phyloP scores from a whole-genome alignment of 1,140 invertebrate genomes.

The Tetragonula clypearis region DNA sequence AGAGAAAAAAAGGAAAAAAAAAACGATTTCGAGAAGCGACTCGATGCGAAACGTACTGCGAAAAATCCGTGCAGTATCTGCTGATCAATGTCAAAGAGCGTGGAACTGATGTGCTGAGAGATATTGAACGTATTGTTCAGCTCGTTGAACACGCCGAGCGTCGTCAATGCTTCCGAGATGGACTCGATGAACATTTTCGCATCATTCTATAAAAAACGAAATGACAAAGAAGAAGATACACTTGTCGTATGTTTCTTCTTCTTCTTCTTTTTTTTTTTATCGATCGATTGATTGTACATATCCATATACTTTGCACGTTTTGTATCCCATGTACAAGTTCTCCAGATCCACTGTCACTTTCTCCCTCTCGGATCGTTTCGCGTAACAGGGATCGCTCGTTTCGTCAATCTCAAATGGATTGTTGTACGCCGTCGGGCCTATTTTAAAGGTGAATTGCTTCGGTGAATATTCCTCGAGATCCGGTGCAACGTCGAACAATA shows the following conservation, averaged over 20 bases:
- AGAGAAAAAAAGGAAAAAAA: no score
- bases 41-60: constrained; percentile 54
- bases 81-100: constrained; percentile 46
- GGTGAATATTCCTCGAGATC: constrained; percentile 61
- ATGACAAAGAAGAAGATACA: no score
- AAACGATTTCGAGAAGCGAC: not conserved
- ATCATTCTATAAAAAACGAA: constrained; percentile 42
- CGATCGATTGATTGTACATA: not conserved
- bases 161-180: constrained; percentile 42
- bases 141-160: constrained; percentile 47
- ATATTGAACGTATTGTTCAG: constrained; percentile 35
- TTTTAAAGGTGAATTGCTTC: constrained; percentile 58
- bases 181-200: constrained; percentile 37
- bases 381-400: constrained; percentile 50
- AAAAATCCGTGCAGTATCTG: constrained; percentile 58
- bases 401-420: constrained; percentile 41
- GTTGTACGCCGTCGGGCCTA: constrained; percentile 51
- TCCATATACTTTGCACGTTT: constrained; percentile 62
- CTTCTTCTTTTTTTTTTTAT: not conserved
- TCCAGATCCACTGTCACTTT: constrained; percentile 52
- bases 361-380: constrained; percentile 5
- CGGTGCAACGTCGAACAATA: constrained; percentile 69
- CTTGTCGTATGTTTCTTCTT: not conserved
- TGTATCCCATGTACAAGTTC: constrained; percentile 59
- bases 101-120: constrained; percentile 20